Percentiles rank a stretch among this genome's conserved stretches.
Conservation (phyloP, 64 coral and sea anemone genomes). For the Exaiptasia diaphana region DNA sequence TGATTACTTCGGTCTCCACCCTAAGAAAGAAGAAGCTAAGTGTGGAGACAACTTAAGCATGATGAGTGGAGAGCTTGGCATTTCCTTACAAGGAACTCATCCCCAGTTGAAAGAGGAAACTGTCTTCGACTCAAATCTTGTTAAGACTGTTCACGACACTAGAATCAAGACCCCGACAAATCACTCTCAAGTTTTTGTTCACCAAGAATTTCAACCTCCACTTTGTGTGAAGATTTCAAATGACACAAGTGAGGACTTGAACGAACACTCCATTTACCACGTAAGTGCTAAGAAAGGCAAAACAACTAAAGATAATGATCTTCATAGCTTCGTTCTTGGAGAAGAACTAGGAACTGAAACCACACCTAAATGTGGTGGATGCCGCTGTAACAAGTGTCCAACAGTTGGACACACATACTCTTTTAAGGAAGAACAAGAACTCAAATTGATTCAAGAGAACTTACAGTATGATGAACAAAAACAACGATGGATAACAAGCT, state of each 20-base stretch:
- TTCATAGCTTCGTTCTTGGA: not conserved
- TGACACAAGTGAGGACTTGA: not conserved
- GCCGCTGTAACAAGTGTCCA: conserved; percentile 32
- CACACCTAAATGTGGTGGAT: conserved; percentile 25
- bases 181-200: not conserved
- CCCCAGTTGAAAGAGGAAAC: conserved; percentile 29
- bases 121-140: conserved; percentile 22
- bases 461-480: conserved; percentile 26
- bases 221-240: not conserved
- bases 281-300: not conserved
- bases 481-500: conserved; percentile 57
- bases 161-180: not conserved
- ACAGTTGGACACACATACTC: conserved; percentile 45
- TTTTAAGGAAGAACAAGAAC: conserved; percentile 53
- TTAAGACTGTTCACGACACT: conserved; percentile 31
- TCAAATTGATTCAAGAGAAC: conserved; percentile 52
- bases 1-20: conserved; percentile 54
- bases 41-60: conserved; percentile 34
- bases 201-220: conserved; percentile 2
- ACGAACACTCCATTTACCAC: not conserved
- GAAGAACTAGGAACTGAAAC: conserved; percentile 38
- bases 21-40: conserved; percentile 38
- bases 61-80: conserved; percentile 45
- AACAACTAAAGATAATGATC: not conserved
- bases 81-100: conserved; percentile 58